Base-by-base conservation (phyloP, 2,113 vertebrate genomes). In the Rhinoderma darwinii region DNA sequence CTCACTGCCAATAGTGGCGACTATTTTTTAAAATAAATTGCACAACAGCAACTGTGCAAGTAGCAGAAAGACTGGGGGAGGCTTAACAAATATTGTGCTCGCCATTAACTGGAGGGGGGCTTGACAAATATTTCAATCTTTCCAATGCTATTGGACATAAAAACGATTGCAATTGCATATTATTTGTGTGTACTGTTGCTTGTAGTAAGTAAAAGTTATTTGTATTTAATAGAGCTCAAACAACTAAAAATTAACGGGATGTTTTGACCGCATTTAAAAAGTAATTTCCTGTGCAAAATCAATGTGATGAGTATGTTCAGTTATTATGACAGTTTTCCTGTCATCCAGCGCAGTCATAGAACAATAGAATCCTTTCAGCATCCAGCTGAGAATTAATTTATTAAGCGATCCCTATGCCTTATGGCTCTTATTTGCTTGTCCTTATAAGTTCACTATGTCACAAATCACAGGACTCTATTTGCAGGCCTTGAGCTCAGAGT, bases 391-490 rank as follows among this genome's bases (percentile, higher is more conserved):
- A 5, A 74, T 27, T 84, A 35, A 84, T 59, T 75, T 44, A 44
- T 84, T 41, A 76, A 27, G 25, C 18, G 4, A 75, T 56, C 47
- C 27, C 41, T 74, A 41, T 56, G 68, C 41, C 27, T 30, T 47
- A n/a, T 51, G 41, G 80, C 20, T 59, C 51, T 35, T 35, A 32
- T 44, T 59, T 56, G 37, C 17, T 18, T 83, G 81, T 84, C 47
- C 83, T 75, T 75, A 84, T 75, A 75, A 84, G 83, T 75, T 75
- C 70, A 59, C 70, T 59, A 43, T 59, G 37, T 41, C 51, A 84
- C 70, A 74, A 75, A 39, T 76, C 51, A 63, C 27, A 77, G 56
- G 8, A 12, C 15, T 54, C 30, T 66, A 59, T 84, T 76, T 50
- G 41, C 63, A 83, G 43, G 10, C 14, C 14, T 82, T 47, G 12